phyloP scores from a whole-genome alignment of 2,113 vertebrate species.

The Aspiorhynchus laticeps region DNA sequence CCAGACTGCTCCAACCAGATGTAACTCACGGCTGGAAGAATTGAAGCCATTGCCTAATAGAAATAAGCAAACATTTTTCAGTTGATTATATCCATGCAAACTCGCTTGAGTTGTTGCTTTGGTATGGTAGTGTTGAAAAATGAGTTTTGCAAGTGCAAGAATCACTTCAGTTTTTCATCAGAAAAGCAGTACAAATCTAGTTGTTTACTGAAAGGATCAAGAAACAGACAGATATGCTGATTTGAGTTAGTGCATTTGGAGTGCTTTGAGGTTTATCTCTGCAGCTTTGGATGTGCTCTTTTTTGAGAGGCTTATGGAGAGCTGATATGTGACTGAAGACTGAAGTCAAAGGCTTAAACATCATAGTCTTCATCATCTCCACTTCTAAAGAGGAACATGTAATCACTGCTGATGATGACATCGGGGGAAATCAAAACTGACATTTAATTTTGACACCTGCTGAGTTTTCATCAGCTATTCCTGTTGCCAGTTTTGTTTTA shows the following conservation, averaged over 20 bases:
- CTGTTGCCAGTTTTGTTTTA: neutral
- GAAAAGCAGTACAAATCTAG: neutral
- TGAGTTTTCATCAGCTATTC: neutral
- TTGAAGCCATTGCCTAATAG: neutral
- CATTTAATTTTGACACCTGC: conserved; percentile 7
- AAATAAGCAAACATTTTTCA: neutral
- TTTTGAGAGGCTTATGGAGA: neutral
- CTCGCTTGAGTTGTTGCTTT: neutral
- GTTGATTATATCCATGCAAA: neutral
- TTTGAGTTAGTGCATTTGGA: neutral
- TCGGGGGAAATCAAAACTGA: neutral
- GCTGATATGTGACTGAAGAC: neutral
- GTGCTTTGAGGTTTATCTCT: neutral
- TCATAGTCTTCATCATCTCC: neutral
- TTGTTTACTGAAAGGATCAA: neutral
- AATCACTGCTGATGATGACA: neutral
- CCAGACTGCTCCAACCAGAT: neutral
- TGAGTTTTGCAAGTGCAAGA: neutral
- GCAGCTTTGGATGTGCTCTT: neutral
- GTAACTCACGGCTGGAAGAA: neutral
- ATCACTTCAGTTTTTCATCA: neutral
- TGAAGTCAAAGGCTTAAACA: neutral
- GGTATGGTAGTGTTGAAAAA: neutral
- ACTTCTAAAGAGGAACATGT: neutral
- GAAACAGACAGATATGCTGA: neutral